Conservation (phyloP, 1,140 invertebrate species). For the Nephotettix cincticeps region DNA sequence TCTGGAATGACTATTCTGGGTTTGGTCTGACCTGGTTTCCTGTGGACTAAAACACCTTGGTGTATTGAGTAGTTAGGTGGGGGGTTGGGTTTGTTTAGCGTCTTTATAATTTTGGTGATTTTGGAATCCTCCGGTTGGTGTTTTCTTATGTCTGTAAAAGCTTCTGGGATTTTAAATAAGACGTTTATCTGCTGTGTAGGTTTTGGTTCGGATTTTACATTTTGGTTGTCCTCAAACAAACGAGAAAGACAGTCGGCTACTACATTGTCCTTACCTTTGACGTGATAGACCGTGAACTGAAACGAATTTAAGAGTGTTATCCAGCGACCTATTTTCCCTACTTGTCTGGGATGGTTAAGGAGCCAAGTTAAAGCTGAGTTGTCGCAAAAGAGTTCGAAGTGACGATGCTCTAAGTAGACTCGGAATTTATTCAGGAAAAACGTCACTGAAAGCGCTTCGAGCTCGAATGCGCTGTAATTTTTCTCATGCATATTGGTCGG, state of each 20-base stretch:
- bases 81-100: neutral
- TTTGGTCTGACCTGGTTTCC: neutral
- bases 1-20: neutral
- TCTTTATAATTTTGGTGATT: neutral
- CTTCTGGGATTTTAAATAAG: neutral
- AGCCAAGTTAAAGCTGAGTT: constrained; percentile 4
- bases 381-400: neutral
- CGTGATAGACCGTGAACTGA: neutral
- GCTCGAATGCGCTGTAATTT: constrained; percentile 1
- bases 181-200: neutral
- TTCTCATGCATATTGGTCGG: neutral
- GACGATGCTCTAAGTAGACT: constrained; percentile 5
- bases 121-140: neutral
- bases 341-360: constrained; percentile 12
- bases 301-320: neutral
- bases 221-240: neutral
- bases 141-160: neutral
- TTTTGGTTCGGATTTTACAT: neutral
- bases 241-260: constrained; percentile 8
- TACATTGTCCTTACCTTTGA: constrained; percentile 11
- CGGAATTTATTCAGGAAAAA: neutral
- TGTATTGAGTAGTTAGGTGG: neutral
- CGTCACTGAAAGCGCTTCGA: neutral
- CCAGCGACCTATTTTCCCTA: constrained; percentile 11
- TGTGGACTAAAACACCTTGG: neutral